Conservation (phyloP, 1,140 invertebrate genomes). For the Campoletis sonorensis region DNA sequence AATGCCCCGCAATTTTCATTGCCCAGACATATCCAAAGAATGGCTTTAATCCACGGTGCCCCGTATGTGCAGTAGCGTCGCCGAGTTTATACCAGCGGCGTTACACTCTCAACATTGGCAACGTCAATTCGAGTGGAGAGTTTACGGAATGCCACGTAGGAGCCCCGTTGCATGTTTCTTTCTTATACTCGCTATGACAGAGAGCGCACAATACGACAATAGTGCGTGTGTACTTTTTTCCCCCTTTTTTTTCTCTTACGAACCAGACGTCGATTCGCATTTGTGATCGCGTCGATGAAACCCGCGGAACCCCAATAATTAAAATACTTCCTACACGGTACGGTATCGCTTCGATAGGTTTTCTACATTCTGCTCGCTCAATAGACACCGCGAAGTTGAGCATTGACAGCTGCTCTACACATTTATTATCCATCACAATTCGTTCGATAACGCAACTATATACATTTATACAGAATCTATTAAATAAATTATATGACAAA, state of each 20-base stretch:
- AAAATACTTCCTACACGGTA: neutral
- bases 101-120: neutral
- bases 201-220: neutral
- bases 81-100: neutral
- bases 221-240: neutral
- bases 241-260: neutral
- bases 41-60: neutral
- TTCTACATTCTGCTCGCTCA: neutral
- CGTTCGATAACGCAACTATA: neutral
- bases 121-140: neutral
- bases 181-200: neutral
- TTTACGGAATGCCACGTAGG: neutral
- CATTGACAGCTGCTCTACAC: neutral
- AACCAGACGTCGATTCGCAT: conserved; percentile 1
- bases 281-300: conserved; percentile 17
- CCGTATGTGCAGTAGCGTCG: neutral
- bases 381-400: neutral
- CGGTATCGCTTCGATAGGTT: conserved; percentile 3
- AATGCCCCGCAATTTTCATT: neutral
- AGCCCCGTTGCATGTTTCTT: neutral
- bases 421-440: neutral
- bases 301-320: neutral
- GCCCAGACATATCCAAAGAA: neutral
- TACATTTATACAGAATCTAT: neutral
- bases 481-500: neutral